Percentiles rank a stretch among this genome's conserved stretches.
Conservation (phyloP, 2,797 vertebrate genomes). For the Carcharodon carcharias region DNA sequence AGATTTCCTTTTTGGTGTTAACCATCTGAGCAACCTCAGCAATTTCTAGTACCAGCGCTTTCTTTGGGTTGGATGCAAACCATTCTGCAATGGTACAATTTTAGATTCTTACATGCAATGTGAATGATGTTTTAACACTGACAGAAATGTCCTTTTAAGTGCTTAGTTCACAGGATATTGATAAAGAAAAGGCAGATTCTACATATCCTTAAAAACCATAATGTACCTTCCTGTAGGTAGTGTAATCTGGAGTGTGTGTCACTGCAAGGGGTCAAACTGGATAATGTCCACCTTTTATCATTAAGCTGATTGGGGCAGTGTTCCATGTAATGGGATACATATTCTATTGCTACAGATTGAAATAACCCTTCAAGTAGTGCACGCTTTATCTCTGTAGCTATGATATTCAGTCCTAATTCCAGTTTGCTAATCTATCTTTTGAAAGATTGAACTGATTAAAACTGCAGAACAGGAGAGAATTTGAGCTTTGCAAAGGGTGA, state of each 20-base stretch:
- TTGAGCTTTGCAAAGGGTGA: background rate
- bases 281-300: background rate
- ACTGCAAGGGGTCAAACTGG: background rate
- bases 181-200: background rate
- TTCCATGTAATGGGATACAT: background rate
- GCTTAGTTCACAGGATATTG: background rate
- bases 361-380: background rate
- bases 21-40: background rate
- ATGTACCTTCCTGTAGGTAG: background rate
- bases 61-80: background rate
- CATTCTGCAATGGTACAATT: background rate
- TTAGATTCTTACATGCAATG: background rate
- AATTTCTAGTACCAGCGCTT: background rate
- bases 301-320: background rate
- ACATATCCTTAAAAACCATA: background rate
- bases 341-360: background rate
- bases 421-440: background rate
- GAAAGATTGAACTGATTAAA: background rate
- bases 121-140: background rate
- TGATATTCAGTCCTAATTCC: conserved; percentile 3
- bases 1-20: background rate
- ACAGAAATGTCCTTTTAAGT: background rate
- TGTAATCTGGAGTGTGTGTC: background rate
- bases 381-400: background rate
- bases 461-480: background rate